These are phyloP conservation scores for Australoheros scitulus DNA, from an alignment of 2,113 vertebrate genomes.

Conservation along the genomic window DNA sequence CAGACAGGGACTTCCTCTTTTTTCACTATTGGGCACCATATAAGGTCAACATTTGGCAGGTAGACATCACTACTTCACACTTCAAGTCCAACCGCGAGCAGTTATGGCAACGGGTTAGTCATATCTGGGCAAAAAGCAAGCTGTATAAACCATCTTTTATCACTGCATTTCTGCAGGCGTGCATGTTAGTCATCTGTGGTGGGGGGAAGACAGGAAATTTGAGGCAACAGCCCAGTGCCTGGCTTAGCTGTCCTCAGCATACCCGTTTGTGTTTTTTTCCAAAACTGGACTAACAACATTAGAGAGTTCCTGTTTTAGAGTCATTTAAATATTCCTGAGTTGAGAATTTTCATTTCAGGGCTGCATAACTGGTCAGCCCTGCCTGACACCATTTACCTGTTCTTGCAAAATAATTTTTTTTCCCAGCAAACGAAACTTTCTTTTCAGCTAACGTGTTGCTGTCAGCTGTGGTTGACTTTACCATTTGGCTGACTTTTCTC, in stretches of 20 bases:
- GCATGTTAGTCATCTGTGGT: conserved; percentile 38
- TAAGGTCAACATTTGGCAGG: conserved; percentile 68
- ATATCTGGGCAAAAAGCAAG: not conserved
- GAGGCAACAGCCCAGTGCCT: conserved; percentile 4
- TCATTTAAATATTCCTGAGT: conserved; percentile 12
- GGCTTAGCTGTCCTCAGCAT: conserved; percentile 41
- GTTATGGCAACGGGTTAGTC: not conserved
- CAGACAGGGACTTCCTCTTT: conserved; percentile 59
- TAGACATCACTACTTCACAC: conserved; percentile 3
- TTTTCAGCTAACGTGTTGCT: not conserved
- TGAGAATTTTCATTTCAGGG: not conserved
- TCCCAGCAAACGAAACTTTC: not conserved
- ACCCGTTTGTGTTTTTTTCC: conserved; percentile 9
- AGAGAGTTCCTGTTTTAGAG: conserved; percentile 32
- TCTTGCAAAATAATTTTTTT: not conserved
- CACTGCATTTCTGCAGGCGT: not conserved
- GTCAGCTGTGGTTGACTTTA: not conserved
- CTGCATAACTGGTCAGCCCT: not conserved
- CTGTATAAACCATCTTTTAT: conserved; percentile 16
- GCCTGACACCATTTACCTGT: not conserved
- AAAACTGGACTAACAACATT: conserved; percentile 6
- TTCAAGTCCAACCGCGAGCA: not conserved
- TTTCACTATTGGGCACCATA: conserved; percentile 58
- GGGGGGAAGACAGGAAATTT: conserved; percentile 25
- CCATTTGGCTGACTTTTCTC: not conserved